Percentiles rank a stretch among this genome's conserved stretches.
These are phyloP conservation scores for Epinephelus coioides DNA, from an alignment of 2,797 vertebrate genomes.

Conservation along the genomic window DNA sequence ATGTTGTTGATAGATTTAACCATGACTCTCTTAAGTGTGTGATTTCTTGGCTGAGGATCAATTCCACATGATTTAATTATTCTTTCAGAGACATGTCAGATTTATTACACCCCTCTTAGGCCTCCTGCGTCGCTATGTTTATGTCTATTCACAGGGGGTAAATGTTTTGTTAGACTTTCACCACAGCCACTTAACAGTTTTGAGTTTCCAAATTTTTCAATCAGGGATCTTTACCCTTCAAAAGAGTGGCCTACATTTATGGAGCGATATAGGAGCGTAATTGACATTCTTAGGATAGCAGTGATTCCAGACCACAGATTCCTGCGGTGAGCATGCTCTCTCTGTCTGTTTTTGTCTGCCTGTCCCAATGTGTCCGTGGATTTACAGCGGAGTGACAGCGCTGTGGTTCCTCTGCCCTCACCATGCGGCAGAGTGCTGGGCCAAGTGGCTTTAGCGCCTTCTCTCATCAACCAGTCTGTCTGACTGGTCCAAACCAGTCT, in stretches of 20 bases:
- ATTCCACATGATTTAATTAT: constrained; percentile 70
- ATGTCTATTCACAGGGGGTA: constrained; percentile 60
- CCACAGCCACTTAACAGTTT: constrained; percentile 66
- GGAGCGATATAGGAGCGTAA: constrained; percentile 69
- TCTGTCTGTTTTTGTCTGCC: constrained; percentile 76
- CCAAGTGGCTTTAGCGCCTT: constrained; percentile 81
- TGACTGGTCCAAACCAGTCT: constrained; percentile 72
- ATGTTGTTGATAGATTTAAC: constrained; percentile 55
- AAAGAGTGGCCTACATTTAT: constrained; percentile 58
- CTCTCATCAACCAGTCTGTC: constrained; percentile 79
- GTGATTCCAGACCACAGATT: constrained; percentile 85
- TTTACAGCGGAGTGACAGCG: constrained; percentile 79
- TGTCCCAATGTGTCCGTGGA: constrained; percentile 70
- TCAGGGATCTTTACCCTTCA: constrained; percentile 66
- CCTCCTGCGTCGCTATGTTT: constrained; percentile 57
- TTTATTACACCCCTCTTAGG: constrained; percentile 51
- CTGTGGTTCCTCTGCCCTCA: constrained; percentile 77
- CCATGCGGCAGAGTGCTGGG: constrained; percentile 67
- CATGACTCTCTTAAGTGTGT: constrained; percentile 36
- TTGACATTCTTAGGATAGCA: constrained; percentile 82
- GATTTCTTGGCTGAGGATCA: constrained; percentile 39
- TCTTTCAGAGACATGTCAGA: constrained; percentile 56
- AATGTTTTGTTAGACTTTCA: constrained; percentile 73
- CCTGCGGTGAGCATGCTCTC: constrained; percentile 78
- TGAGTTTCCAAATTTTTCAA: constrained; percentile 69